phyloP scores from a whole-genome alignment of 2,797 vertebrate species.

The Oceanodroma leucorhoa region DNA sequence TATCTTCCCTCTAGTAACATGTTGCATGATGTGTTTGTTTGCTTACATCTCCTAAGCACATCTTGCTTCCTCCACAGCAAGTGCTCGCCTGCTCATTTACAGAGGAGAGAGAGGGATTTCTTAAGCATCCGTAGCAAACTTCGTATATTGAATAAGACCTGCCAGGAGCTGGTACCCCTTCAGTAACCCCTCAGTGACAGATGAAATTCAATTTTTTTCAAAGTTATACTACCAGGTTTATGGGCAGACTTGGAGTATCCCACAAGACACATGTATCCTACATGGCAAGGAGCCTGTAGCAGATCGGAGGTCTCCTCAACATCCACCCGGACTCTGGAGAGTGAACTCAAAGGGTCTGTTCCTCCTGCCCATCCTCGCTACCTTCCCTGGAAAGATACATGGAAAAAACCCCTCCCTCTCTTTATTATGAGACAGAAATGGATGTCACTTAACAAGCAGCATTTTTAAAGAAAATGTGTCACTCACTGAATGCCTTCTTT shows the following conservation, averaged over 20 bases:
- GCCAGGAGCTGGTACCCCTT: not conserved
- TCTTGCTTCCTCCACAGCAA: not conserved
- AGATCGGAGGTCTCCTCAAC: not conserved
- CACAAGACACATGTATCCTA: not conserved
- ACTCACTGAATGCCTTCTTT: not conserved
- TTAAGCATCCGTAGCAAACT: not conserved
- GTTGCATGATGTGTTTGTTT: not conserved
- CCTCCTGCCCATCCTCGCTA: not conserved
- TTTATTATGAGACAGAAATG: not conserved
- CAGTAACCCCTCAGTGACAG: not conserved
- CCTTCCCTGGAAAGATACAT: not conserved
- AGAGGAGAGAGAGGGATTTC: not conserved
- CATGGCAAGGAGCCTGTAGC: not conserved
- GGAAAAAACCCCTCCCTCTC: rapidly evolving
- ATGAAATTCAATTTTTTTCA: not conserved
- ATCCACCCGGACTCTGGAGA: rapidly evolving
- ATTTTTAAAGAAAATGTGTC: not conserved
- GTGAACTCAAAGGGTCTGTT: rapidly evolving
- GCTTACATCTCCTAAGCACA: not conserved
- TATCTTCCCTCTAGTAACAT: not conserved
- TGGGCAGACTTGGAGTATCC: no score
- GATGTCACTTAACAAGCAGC: not conserved
- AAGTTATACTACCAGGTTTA: not conserved
- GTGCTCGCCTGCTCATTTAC: not conserved
- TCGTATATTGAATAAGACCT: not conserved